These are phyloP conservation scores for Peromyscus eremicus DNA, from an alignment of 2,797 vertebrate species.

Conservation along the genomic window DNA sequence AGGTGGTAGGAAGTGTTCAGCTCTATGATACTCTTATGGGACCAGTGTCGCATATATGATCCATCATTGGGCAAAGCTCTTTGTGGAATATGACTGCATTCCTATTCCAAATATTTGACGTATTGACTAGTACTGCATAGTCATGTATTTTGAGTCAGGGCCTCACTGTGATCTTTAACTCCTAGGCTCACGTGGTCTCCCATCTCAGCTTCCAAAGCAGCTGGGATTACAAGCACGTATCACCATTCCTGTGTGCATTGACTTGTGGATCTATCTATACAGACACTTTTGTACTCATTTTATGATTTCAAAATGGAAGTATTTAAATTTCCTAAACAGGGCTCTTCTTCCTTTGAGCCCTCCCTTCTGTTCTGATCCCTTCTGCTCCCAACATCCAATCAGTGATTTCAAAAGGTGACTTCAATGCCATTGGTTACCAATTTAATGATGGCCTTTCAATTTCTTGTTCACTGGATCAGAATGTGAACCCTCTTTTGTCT, in stretches of 20 bases:
- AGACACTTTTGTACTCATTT: constrained; percentile 5
- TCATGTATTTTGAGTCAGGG: neutral
- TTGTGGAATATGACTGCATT: neutral
- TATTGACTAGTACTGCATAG: neutral
- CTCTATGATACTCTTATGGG: neutral
- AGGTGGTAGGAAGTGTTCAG: neutral
- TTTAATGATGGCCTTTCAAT: constrained; percentile 75
- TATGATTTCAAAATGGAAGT: constrained; percentile 54
- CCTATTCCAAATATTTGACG: neutral
- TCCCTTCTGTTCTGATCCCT: constrained; percentile 63
- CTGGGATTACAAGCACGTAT: neutral
- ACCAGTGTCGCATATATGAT: neutral
- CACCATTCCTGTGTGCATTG: constrained; percentile 11
- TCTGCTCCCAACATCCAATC: constrained; percentile 29
- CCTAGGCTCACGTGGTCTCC: neutral
- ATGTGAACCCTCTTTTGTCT: constrained; percentile 77
- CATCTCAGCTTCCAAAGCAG: neutral
- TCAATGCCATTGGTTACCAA: constrained; percentile 71
- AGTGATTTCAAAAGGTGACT: constrained; percentile 68
- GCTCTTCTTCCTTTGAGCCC: constrained; percentile 7
- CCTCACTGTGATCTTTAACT: neutral
- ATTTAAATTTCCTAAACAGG: constrained; percentile 46
- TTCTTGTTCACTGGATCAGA: constrained; percentile 71
- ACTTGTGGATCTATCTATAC: neutral
- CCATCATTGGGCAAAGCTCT: neutral